Percentiles rank a stretch among this genome's conserved stretches.
These are phyloP conservation scores for Clepsis dumicolana DNA, from an alignment of 2,888 invertebrate species.

Conservation along the genomic window DNA sequence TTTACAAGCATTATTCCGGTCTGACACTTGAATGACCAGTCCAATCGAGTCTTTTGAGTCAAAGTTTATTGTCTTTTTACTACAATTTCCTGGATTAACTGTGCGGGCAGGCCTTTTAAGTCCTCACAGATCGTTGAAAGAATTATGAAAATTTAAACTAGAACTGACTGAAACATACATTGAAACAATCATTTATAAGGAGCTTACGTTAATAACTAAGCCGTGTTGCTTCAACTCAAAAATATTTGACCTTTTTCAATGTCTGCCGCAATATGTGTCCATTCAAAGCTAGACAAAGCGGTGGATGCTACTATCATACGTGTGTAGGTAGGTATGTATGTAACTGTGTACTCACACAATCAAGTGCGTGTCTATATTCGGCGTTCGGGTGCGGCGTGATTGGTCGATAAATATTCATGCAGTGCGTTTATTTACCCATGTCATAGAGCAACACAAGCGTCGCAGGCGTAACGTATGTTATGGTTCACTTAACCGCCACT, in stretches of 20 bases:
- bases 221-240: constrained; percentile 1
- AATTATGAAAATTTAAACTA: background rate
- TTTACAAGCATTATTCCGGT: constrained; percentile 11
- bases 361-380: constrained; percentile 34
- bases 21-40: constrained; percentile 20
- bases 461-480: constrained; percentile 48
- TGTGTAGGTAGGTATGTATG: background rate
- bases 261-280: background rate
- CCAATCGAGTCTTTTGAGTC: constrained; percentile 14
- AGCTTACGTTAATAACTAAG: background rate
- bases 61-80: constrained; percentile 27
- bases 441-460: constrained; percentile 50
- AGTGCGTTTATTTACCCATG: constrained; percentile 65
- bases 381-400: constrained; percentile 47
- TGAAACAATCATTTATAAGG: background rate
- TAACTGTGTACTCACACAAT: constrained; percentile 17
- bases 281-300: constrained; percentile 11
- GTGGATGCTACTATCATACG: background rate
- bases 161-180: background rate
- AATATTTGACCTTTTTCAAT: constrained; percentile 2
- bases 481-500: constrained; percentile 53
- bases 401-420: constrained; percentile 58
- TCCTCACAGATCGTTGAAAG: background rate
- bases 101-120: constrained; percentile 3
- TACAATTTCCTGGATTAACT: constrained; percentile 17